Percentiles rank a stretch among this genome's conserved stretches.
Conservation (phyloP, 1,140 invertebrate species). For the Radopholus similis region DNA sequence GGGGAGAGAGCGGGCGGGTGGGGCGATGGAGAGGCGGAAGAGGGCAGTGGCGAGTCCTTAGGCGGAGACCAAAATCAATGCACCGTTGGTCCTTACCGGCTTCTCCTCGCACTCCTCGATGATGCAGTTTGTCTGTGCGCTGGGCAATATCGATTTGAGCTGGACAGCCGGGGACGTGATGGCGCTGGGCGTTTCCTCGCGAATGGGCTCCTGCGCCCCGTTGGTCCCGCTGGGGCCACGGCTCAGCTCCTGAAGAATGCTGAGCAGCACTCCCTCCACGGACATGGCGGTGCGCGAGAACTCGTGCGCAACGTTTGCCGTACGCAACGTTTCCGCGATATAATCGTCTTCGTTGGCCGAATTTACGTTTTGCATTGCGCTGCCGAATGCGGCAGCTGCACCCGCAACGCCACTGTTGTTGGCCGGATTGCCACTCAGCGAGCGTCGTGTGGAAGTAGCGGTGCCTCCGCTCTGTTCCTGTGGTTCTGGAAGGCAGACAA, state of each 20-base stretch:
- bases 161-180: conserved; percentile 14
- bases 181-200: conserved; percentile 8
- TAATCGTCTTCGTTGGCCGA: conserved; percentile 57
- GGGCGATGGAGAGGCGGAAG: conserved; percentile 1
- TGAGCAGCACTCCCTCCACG: conserved; percentile 56
- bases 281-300: conserved; percentile 52
- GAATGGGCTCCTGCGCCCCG: conserved; percentile 4
- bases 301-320: conserved; percentile 41
- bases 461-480: neutral
- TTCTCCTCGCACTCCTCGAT: conserved; percentile 33
- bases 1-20: neutral
- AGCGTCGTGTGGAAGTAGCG: neutral
- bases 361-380: conserved; percentile 12
- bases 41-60: conserved; percentile 25
- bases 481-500: neutral
- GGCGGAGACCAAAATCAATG: neutral
- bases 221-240: neutral
- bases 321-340: conserved; percentile 52
- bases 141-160: conserved; percentile 6
- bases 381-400: neutral
- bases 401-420: neutral
- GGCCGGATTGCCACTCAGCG: neutral
- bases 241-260: conserved; percentile 48
- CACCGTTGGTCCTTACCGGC: neutral
- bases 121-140: conserved; percentile 16